These are phyloP conservation scores for Rhaphigaster nebulosa DNA, from an alignment of 2,888 invertebrate genomes.

Conservation along the genomic window DNA sequence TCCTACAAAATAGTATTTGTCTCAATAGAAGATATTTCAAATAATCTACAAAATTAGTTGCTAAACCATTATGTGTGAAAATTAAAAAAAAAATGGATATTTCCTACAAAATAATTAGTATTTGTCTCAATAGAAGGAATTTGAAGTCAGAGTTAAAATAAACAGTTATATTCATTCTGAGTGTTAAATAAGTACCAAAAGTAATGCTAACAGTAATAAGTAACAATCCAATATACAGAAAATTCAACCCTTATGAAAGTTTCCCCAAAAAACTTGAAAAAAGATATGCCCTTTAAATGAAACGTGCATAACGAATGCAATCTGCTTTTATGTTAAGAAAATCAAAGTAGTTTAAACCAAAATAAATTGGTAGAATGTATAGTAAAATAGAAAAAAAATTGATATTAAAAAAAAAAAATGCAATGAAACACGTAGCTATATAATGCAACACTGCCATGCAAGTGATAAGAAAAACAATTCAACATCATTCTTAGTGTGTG, in stretches of 20 bases:
- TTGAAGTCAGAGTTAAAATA: too few species aligned
- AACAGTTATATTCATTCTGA: too few species aligned
- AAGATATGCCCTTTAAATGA: background rate
- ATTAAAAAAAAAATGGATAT: too few species aligned
- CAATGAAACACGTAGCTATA: slow-evolving; percentile 17
- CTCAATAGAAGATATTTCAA: too few species aligned
- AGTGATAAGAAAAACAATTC: slow-evolving; percentile 2
- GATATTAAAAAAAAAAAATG: background rate
- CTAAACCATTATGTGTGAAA: too few species aligned
- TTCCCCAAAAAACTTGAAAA: background rate
- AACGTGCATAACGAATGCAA: background rate
- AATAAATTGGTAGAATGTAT: background rate
- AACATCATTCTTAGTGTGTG: background rate
- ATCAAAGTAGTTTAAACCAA: background rate
- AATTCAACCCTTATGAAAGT: too few species aligned
- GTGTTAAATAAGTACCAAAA: background rate
- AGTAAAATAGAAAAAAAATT: background rate
- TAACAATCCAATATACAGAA: background rate
- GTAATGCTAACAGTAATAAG: too few species aligned
- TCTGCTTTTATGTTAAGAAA: background rate
- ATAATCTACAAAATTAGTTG: too few species aligned
- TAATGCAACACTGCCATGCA: slow-evolving; percentile 38
- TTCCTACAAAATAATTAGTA: too few species aligned
- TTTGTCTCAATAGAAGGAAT: too few species aligned
- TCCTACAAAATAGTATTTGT: too few species aligned